A percentile compares a stretch with the other conserved stretches of the same genome.
Conservation (phyloP, 2,797 vertebrate genomes). For the Cuculus canorus region DNA sequence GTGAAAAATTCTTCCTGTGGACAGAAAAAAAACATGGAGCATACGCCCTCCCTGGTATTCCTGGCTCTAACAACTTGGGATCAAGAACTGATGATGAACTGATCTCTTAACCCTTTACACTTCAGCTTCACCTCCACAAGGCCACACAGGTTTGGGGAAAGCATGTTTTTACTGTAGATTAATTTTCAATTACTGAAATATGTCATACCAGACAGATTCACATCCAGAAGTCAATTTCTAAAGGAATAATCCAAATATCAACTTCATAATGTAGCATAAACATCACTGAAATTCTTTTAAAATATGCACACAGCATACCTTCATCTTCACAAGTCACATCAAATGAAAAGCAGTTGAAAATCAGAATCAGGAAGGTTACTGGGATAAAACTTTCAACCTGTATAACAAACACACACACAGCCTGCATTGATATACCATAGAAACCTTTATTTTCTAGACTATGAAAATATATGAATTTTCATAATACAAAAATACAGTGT, state of each 20-base stretch:
- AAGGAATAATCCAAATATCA: background rate
- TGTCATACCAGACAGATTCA: background rate
- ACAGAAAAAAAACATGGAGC: background rate
- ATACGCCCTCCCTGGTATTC: background rate
- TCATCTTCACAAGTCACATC: background rate
- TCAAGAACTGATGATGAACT: background rate
- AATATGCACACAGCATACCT: background rate
- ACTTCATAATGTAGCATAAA: background rate
- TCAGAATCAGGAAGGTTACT: background rate
- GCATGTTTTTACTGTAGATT: background rate
- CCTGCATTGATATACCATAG: background rate
- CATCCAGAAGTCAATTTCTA: background rate
- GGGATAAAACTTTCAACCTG: background rate
- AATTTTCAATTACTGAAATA: background rate
- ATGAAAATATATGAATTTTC: background rate
- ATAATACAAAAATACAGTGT: fast-evolving
- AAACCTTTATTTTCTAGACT: background rate
- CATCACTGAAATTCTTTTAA: background rate
- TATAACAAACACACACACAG: background rate
- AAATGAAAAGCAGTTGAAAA: background rate
- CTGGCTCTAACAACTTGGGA: background rate
- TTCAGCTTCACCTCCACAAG: background rate
- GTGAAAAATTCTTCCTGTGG: background rate
- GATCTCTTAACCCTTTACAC: background rate
- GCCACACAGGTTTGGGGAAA: background rate